Evolutionary conservation across 2,113 vertebrate species (phyloP), one percentile per base, ranked within the genome.

Genomic region (Tragelaphus scriptus): DNA sequence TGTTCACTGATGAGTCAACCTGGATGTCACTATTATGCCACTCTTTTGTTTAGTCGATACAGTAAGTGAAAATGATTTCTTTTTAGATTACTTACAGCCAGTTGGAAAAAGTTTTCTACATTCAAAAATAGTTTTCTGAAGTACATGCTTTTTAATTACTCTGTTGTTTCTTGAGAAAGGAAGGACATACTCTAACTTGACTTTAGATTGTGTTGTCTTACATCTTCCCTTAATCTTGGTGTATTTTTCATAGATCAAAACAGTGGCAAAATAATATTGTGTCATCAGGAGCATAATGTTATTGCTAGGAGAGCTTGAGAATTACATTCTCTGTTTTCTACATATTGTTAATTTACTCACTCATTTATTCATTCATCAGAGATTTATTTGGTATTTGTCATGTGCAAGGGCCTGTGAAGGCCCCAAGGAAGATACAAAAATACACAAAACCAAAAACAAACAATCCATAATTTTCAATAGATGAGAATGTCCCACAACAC

Each of bases 341-440:
- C 17, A 77, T 4, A 71, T 88, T 53, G 25, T 77, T 86, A 77
- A 58, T 94, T 88, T 63, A 36, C 12, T 75, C 36, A 71, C 21
- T 95, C 32, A 85, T 88, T 58, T 49, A 94, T 84, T 95, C 65
- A 86, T 79, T 53, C 32, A 58, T 81, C 19, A 93, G 40, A 47
- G 79, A 92, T 68, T 90, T 96, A 44, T 85, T 97, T 90, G 56
- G 47, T 81, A 32, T 79, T 94, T 86, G 81, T 68, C 68, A 91
- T 82, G 55, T 68, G 55, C 40, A 96, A 82, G 44, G 53, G 7
- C 25, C 59, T 82, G 28, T 82, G 5, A 36, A 91, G 36, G 32
- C 30, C 53, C 16, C 32, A n/a, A 94, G 63, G 30, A 96, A 96
- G 91, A 93, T 88, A 26, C 44, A 93, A 95, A 92, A 88, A 61